Evolutionary conservation across 1,140 invertebrate species (phyloP), one percentile per base, ranked within the genome.

Genomic region (Macrostomum lignano): DNA sequence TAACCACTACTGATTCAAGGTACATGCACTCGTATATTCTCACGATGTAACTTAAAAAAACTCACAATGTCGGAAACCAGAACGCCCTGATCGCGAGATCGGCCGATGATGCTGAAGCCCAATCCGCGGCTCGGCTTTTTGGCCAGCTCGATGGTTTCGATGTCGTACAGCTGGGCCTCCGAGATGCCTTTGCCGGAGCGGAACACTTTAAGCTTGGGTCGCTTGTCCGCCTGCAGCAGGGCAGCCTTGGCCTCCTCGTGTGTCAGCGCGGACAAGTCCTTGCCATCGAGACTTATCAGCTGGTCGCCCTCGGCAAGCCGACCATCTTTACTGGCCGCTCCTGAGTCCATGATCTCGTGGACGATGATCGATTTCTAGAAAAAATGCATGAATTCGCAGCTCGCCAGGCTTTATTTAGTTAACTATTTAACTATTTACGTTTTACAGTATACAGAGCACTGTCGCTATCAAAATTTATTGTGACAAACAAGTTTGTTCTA

Each of bases 61-160:
- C n/a, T 67, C 2, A 79, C 63, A 28, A 94, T 67, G 52, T 94
- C 84, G 15, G 74, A 77, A 37, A 96, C 72, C 52, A 81, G 93
- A 35, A 86, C 76, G 21, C 82, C 81, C 17, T 70, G 67, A 28
- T 74, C 75, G 45, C 70, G 69, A 42, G 74, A 72, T 29, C 73
- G 70, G n/a, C 74, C 75, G 11, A 78, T 70, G 38, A 88, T 70
- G 41, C 74, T 76, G 21, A 94, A 64, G 1, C 86, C 88, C 3
- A 93, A 64, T 31, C 81, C 78, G 60, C 79, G 74, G 7, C 78
- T 79, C 1, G 74, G 65, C 51, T 91, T 91, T 50, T 86, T 88
- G 17, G 69, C 61, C 17, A 96, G 55, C 38, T 94, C 82, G 1
- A 91, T 70, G 35, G 78, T 74, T 5, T n/a, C n/a, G n/a, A n/a